A percentile compares a stretch with the other conserved stretches of the same genome.
These are phyloP conservation scores for Synaphobranchus kaupii DNA, from an alignment of 2,797 vertebrate species.

Conservation along the genomic window DNA sequence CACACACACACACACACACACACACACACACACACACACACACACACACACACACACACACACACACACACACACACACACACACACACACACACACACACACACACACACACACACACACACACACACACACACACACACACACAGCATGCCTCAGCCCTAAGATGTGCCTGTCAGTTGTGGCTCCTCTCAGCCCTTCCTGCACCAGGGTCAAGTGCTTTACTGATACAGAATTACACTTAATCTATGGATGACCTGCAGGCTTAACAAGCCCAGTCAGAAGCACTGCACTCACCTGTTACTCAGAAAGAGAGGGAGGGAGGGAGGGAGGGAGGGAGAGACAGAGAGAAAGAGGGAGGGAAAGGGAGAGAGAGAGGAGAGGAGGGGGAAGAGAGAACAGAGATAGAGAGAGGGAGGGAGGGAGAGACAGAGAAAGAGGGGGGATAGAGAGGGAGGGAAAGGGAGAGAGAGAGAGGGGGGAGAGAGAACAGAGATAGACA, in stretches of 20 bases:
- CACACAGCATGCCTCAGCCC: conserved; percentile 27
- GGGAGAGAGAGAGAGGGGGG: background rate
- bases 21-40: conserved; percentile 20
- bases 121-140: conserved; percentile 28
- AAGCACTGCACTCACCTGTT: conserved; percentile 33
- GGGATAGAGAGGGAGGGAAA: background rate
- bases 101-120: conserved; percentile 28
- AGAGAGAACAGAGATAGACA: background rate
- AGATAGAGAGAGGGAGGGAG: background rate
- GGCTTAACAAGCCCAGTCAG: conserved; percentile 53
- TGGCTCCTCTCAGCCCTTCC: conserved; percentile 45
- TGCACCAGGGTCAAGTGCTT: conserved; percentile 62
- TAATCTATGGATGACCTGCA: conserved; percentile 69
- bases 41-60: conserved; percentile 20
- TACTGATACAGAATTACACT: conserved; percentile 58
- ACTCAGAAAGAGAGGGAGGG: conserved; percentile 35
- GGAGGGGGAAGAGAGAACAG: too few species aligned
- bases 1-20: conserved; percentile 45
- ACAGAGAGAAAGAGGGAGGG: conserved; percentile 24
- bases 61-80: conserved; percentile 47
- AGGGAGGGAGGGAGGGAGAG: background rate
- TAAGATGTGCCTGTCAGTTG: conserved; percentile 26
- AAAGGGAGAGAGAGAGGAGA: too few species aligned
- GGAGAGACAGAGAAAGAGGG: background rate
- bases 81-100: conserved; percentile 43